These are phyloP conservation scores for Crematogaster levior DNA, from an alignment of 2,888 invertebrate species.

Conservation along the genomic window DNA sequence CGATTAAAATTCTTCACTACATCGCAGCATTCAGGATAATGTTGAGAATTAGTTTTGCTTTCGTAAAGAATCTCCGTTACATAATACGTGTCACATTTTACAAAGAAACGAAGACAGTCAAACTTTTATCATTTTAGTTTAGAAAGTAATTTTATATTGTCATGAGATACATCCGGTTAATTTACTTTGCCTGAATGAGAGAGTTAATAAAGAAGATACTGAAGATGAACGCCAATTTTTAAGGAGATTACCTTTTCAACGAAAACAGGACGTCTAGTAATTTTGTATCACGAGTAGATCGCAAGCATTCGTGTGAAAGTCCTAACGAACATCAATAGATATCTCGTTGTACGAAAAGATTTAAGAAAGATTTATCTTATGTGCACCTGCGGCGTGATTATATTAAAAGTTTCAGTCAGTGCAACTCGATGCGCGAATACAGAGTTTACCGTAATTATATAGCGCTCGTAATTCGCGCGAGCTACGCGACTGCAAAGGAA, in stretches of 20 bases:
- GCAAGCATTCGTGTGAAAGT: conserved; percentile 6
- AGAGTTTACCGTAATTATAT: conserved; percentile 64
- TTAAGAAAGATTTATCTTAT: conserved; percentile 69
- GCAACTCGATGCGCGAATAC: conserved; percentile 57
- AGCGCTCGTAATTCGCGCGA: conserved; percentile 60
- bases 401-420: conserved; percentile 49
- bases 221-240: not conserved
- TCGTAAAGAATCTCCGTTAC: conserved; percentile 6
- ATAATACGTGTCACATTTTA: not conserved
- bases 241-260: not conserved
- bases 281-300: conserved; percentile 49
- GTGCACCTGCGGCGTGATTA: conserved; percentile 45
- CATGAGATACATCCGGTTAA: not conserved
- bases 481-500: not conserved
- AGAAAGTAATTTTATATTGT: not conserved
- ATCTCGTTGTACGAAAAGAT: conserved; percentile 60
- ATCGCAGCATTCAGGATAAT: conserved; percentile 53
- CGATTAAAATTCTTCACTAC: conserved; percentile 9
- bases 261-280: not conserved
- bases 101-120: not conserved
- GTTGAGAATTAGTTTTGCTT: not conserved
- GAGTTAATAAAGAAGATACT: not conserved
- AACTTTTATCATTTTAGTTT: not conserved
- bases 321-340: conserved; percentile 49
- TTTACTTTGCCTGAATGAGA: not conserved